Evolutionary conservation across 2,113 vertebrate genomes (phyloP), one percentile per base, ranked within the genome.

Genomic region (Cebidichthys violaceus): DNA sequence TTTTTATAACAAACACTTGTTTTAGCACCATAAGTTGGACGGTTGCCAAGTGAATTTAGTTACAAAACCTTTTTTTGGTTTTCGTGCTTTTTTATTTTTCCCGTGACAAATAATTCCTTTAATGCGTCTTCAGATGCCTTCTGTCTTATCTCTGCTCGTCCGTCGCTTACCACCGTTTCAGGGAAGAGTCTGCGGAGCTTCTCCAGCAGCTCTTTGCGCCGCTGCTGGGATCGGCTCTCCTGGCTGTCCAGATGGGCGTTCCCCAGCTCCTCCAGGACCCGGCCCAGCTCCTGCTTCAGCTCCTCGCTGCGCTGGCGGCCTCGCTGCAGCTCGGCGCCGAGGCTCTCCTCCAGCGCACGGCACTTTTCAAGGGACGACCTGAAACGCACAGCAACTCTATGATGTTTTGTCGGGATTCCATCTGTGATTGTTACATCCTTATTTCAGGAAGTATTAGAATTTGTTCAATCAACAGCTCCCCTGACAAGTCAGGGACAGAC

Each of bases 211-310:
- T 99, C 97, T 20, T 96, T 95, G 89, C 93, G 96, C 89, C 89
- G 96, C 85, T 95, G 95, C 79, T 97, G 95, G 0, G 96, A 90
- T 27, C 78, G 96, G 59, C 95, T 96, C 81, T 99, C 98, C 0
- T 97, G 96, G 45, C 70, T 95, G 69, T 99, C 97, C 20, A 98
- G 93, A 24, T 88, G 93, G 39, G 97, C 98, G 31, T 93, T 96
- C 52, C 96, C 94, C 67, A 99, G 89, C 17, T 99, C 96, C 69
- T 82, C 90, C 81, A 92, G 86, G 62, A 96, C 92, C 89, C 81
- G 86, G 2, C 77, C 92, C 85, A 99, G 82, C 79, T 99, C 96
- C 86, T 95, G 85, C 1, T 97, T 97, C 67, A 98, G 92, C 92
- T 96, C 94, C 79, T 90, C 75, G 39, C 91, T 93, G 54, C 96